Conservation (phyloP, 1,140 invertebrate species). For the Periplaneta americana region DNA sequence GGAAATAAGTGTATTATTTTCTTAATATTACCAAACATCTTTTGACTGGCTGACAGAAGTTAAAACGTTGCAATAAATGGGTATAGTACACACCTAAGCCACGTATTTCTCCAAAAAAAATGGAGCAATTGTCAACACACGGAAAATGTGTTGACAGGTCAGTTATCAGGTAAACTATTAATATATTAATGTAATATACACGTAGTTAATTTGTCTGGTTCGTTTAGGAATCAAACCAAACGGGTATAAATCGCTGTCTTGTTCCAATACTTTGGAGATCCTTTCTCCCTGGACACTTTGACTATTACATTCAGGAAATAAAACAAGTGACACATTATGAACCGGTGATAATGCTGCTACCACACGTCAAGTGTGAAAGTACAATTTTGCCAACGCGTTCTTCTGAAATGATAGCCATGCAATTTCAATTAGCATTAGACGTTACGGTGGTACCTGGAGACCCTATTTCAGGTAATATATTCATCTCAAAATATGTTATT, state of each 20-base stretch:
- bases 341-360: neutral
- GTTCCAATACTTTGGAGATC: neutral
- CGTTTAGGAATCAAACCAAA: neutral
- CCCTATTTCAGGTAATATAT: neutral
- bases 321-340: neutral
- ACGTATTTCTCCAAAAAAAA: neutral
- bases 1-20: neutral
- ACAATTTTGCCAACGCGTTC: no score
- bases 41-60: neutral
- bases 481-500: neutral
- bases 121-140: neutral
- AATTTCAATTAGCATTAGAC: no score
- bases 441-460: no score
- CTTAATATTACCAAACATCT: neutral
- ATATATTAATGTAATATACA: neutral
- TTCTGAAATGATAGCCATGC: no score
- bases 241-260: neutral
- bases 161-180: neutral
- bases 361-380: neutral
- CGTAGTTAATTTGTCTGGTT: neutral
- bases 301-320: neutral
- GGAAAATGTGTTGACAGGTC: neutral
- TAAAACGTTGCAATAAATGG: neutral
- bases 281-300: neutral
- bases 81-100: neutral